Conservation (phyloP, 2,888 invertebrate species). For the Acanthopleura granulata region DNA sequence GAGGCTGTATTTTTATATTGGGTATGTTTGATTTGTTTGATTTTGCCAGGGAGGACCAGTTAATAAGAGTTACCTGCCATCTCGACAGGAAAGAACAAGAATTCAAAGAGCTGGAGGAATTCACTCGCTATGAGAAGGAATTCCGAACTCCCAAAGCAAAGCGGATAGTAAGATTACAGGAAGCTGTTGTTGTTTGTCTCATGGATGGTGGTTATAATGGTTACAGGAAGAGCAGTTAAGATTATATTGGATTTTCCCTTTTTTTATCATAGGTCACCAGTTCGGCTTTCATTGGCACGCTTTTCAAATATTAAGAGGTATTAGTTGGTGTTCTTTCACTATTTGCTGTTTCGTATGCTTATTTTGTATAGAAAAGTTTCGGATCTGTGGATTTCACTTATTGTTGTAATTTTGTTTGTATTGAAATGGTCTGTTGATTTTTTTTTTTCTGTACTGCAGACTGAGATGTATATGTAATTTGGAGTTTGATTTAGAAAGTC, state of each 20-base stretch:
- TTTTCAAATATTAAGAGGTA: too few species aligned
- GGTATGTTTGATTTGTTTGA: too few species aligned
- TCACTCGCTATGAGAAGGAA: constrained; percentile 1
- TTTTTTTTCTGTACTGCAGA: too few species aligned
- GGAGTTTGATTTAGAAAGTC: too few species aligned
- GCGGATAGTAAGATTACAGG: neutral
- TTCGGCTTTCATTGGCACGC: neutral
- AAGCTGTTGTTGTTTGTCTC: neutral
- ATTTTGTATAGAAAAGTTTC: too few species aligned
- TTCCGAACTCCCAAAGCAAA: constrained; percentile 8
- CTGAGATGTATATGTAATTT: too few species aligned
- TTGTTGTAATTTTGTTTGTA: too few species aligned
- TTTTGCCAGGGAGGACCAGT: neutral
- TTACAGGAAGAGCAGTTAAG: neutral
- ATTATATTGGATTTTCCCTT: neutral
- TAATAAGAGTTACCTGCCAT: neutral
- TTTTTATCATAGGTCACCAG: neutral
- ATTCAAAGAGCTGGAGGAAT: constrained; percentile 14
- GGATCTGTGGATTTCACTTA: too few species aligned
- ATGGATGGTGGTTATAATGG: neutral
- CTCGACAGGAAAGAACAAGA: neutral
- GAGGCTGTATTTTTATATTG: too few species aligned
- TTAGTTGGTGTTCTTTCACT: too few species aligned
- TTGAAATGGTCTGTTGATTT: too few species aligned
- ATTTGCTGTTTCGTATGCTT: too few species aligned